A percentile compares a stretch with the other conserved stretches of the same genome.
These are phyloP conservation scores for Ophioderma brevispina DNA, from an alignment of 35 echinoderm and acorn worm genomes.

Conservation along the genomic window DNA sequence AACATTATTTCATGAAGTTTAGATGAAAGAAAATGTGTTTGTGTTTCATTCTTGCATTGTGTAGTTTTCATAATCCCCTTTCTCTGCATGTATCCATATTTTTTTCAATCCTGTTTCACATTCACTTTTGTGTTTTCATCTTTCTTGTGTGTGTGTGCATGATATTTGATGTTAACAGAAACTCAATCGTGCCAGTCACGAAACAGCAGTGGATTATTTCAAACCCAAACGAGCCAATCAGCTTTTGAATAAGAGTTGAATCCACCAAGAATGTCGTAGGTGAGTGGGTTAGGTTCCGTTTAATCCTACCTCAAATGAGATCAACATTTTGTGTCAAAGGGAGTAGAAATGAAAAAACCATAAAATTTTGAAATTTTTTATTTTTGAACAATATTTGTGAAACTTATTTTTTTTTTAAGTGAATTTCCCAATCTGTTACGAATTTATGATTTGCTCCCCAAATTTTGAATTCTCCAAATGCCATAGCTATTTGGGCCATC, in stretches of 20 bases:
- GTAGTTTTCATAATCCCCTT: too few relatives aligned
- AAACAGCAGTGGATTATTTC: conserved; percentile 87
- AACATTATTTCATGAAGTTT: too few relatives aligned
- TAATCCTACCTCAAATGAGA: too few relatives aligned
- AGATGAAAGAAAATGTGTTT: too few relatives aligned
- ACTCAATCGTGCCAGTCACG: conserved; percentile 74
- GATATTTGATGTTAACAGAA: conserved; percentile 36
- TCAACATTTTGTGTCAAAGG: neutral
- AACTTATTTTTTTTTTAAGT: too few relatives aligned
- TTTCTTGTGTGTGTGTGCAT: conserved; percentile 21
- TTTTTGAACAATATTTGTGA: neutral
- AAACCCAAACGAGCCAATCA: conserved; percentile 99
- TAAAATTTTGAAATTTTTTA: neutral
- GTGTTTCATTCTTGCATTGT: too few relatives aligned
- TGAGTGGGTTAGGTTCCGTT: neutral
- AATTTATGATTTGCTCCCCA: too few relatives aligned
- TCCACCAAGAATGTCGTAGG: neutral
- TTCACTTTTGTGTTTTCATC: too few relatives aligned
- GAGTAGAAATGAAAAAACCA: too few relatives aligned
- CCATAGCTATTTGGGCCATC: too few relatives aligned
- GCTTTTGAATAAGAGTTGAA: conserved; percentile 56
- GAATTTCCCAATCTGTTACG: too few relatives aligned
- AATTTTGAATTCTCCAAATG: too few relatives aligned
- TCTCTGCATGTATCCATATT: neutral
- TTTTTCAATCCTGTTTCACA: neutral